Evolutionary conservation across 1,140 invertebrate genomes (phyloP), one percentile per base, ranked within the genome.

Genomic region (Lethrus apterus): DNA sequence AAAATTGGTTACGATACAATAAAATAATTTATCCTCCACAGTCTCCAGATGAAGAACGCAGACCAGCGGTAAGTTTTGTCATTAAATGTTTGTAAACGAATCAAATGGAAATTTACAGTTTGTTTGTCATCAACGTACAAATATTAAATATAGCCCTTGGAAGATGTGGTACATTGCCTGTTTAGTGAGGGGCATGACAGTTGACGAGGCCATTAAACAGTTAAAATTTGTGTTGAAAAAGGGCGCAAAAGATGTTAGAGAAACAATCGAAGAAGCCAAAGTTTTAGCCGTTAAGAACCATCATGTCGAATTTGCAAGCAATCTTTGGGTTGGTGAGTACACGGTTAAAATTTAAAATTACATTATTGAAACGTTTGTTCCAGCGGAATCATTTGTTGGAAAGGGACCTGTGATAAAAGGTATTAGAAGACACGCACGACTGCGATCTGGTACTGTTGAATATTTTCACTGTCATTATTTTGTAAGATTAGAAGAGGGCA

Each of bases 261-360:
- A 94, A 64, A 78, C 84, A 8, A 74, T 93, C 48, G 63, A 87
- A 46, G 93, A 98, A 76, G 93, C 93, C 2, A 87, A 90, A 64
- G 76, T 87, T 58, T 66, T 90, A 50, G 94, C 93, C 33, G 80
- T 96, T 2, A 77, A 81, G 55, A 65, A 87, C 18, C 93, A 97
- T 61, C 88, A 95, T 78, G 90, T 98, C 20, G 93, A 98, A 71
- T 98, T 83, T 69, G 86, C 81, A 64, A 93, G 86, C 61, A 97
- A 97, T 73, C 73, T 98, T 32, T 98, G 93, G 93, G 82, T 98
- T 73, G 85, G 91, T 94, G 70, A 80, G 83, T 81, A 59, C 21
- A 15, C 19, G 9, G 10, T 19, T 46, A 11, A 41, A 26, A 26
- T 43, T 8, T 2, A 29, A 7, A 36, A 23, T 30, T 17, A 42